Percentiles rank a stretch among this genome's conserved stretches.
phyloP scores from a whole-genome alignment of 2,888 invertebrate species.

The Chesias legatella region DNA sequence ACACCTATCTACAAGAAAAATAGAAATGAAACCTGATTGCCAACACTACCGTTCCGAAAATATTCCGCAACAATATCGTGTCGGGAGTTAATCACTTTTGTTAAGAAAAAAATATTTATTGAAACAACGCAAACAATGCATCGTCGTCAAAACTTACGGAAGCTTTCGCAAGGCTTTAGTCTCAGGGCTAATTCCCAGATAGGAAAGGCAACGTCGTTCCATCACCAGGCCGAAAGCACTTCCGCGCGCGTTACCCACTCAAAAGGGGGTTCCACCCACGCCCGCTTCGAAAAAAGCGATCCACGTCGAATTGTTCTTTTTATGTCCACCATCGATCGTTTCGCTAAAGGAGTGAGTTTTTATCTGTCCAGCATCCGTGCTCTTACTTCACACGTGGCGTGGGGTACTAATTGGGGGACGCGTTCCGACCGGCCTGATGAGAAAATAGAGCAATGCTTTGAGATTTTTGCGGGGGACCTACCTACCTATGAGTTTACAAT shows the following conservation, averaged over 20 bases:
- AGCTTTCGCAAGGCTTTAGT: constrained; percentile 48
- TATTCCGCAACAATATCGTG: too few species aligned
- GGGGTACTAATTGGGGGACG: constrained; percentile 62
- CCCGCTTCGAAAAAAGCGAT: constrained; percentile 76
- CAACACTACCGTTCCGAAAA: too few species aligned
- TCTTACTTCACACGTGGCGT: constrained; percentile 67
- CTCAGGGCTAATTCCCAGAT: constrained; percentile 32
- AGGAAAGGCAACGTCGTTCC: constrained; percentile 7
- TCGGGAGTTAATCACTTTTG: too few species aligned
- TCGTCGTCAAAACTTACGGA: constrained; percentile 16
- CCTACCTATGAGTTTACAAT: too few species aligned
- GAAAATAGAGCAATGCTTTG: constrained; percentile 40
- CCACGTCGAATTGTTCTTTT: constrained; percentile 78
- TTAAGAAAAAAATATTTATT: background rate
- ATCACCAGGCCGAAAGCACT: constrained; percentile 55
- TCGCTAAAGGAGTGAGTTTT: constrained; percentile 74
- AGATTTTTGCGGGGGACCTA: constrained; percentile 33
- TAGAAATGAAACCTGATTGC: too few species aligned
- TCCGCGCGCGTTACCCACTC: constrained; percentile 64
- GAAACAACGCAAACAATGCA: constrained; percentile 16
- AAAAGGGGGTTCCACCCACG: constrained; percentile 52
- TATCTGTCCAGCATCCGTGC: constrained; percentile 62
- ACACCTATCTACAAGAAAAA: too few species aligned
- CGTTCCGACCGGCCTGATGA: constrained; percentile 48
- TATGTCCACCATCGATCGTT: constrained; percentile 78